phyloP scores from a whole-genome alignment of 2,888 invertebrate genomes.

The Rhaphigaster nebulosa region DNA sequence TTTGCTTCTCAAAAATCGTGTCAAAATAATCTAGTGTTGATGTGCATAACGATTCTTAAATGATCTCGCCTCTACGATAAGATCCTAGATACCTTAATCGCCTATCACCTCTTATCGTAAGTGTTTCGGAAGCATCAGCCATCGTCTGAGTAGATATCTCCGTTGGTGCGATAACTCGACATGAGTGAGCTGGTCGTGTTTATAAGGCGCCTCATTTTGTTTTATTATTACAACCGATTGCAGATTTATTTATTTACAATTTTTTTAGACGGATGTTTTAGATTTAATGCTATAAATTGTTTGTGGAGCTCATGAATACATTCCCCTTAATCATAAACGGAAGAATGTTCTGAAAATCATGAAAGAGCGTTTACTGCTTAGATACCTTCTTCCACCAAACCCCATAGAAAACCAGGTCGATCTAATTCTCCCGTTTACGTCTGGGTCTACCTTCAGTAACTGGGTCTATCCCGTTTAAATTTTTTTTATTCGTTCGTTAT shows the following conservation, averaged over 20 bases:
- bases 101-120: conserved; percentile 1
- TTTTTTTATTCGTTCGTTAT: too few species aligned
- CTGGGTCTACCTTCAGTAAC: too few species aligned
- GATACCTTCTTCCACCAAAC: not conserved
- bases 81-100: not conserved
- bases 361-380: not conserved
- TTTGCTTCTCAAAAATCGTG: not conserved
- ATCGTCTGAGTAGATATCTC: conserved; percentile 26
- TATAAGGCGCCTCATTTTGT: conserved; percentile 3
- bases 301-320: not conserved
- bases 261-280: not conserved
- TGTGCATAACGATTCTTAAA: conserved; percentile 1
- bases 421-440: too few species aligned
- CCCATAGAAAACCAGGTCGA: not conserved
- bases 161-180: not conserved
- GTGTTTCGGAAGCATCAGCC: conserved; percentile 36
- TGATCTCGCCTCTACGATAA: not conserved
- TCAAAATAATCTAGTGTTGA: conserved; percentile 3
- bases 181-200: conserved; percentile 11
- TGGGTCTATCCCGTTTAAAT: too few species aligned
- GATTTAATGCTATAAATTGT: not conserved
- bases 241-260: not conserved
- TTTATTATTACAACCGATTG: not conserved
- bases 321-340: not conserved
- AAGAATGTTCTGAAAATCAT: not conserved